Percentiles rank a stretch among this genome's conserved stretches.
Conservation (phyloP, 1,140 invertebrate genomes). For the Tetramorium parvispinum region DNA sequence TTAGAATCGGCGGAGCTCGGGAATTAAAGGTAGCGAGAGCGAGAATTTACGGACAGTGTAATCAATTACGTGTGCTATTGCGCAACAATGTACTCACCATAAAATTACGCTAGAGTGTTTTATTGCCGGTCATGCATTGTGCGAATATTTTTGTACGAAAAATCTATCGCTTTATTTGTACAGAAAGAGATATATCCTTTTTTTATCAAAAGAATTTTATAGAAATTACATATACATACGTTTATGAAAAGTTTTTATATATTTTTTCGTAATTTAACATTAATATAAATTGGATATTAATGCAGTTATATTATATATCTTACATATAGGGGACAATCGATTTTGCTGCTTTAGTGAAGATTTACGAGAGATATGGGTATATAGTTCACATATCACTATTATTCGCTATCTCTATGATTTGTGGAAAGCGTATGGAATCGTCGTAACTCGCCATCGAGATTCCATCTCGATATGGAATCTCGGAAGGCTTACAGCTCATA, state of each 20-base stretch:
- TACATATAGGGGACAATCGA: neutral
- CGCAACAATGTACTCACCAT: neutral
- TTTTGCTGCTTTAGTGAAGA: neutral
- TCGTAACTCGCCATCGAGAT: conserved; percentile 4
- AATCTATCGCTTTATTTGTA: neutral
- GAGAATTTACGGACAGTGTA: conserved; percentile 20
- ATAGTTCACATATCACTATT: neutral
- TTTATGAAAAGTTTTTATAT: neutral
- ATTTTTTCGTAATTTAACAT: neutral
- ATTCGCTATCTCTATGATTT: neutral
- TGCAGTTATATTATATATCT: neutral
- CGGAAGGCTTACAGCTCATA: conserved; percentile 14
- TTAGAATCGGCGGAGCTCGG: neutral
- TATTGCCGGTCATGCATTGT: neutral
- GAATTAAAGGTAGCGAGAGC: conserved; percentile 25
- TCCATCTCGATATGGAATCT: conserved; percentile 20
- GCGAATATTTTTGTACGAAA: neutral
- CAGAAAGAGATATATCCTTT: neutral
- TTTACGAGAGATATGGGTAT: neutral
- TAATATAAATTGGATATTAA: neutral
- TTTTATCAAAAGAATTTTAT: neutral
- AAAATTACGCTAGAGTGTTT: conserved; percentile 11
- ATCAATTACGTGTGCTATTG: conserved; percentile 22
- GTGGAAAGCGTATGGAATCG: neutral
- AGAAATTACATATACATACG: neutral